A percentile compares a stretch with the other conserved stretches of the same genome.
phyloP scores from a whole-genome alignment of 2,888 invertebrate species.

The Dioctria rufipes region DNA sequence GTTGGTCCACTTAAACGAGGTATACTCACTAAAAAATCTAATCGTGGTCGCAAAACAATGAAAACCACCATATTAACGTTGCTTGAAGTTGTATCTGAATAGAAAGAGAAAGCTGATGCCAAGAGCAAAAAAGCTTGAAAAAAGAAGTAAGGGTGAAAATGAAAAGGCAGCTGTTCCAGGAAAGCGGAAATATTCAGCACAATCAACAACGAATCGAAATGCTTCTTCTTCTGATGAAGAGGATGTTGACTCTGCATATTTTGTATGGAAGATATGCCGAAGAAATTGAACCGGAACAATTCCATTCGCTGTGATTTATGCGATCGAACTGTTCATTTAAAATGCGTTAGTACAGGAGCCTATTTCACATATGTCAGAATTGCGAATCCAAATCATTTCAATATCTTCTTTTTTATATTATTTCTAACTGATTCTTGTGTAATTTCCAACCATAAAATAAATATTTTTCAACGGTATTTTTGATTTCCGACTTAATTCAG shows the following conservation, averaged over 20 bases:
- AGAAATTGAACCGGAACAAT: neutral
- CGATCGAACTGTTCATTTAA: neutral
- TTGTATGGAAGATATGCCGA: constrained; percentile 12
- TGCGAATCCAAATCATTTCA: neutral
- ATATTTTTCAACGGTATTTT: neutral
- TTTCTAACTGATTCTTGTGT: neutral
- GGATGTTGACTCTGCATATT: neutral
- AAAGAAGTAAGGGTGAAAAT: neutral
- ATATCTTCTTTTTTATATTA: neutral
- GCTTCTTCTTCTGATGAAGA: neutral
- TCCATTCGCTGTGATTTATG: neutral
- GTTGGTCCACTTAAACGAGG: neutral
- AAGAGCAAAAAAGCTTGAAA: neutral
- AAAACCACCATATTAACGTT: constrained; percentile 9
- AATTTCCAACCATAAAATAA: neutral
- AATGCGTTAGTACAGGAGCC: neutral
- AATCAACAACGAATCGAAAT: neutral
- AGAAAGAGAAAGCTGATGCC: neutral
- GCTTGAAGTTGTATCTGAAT: neutral
- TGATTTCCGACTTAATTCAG: constrained; percentile 1
- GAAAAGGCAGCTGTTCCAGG: neutral
- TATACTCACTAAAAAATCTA: neutral
- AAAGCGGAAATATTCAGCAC: neutral
- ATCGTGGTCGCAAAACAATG: constrained; percentile 5
- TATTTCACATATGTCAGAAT: neutral